Evolutionary conservation across 2,888 invertebrate species (phyloP).

Genomic region (Athrips mouffetella): DNA sequence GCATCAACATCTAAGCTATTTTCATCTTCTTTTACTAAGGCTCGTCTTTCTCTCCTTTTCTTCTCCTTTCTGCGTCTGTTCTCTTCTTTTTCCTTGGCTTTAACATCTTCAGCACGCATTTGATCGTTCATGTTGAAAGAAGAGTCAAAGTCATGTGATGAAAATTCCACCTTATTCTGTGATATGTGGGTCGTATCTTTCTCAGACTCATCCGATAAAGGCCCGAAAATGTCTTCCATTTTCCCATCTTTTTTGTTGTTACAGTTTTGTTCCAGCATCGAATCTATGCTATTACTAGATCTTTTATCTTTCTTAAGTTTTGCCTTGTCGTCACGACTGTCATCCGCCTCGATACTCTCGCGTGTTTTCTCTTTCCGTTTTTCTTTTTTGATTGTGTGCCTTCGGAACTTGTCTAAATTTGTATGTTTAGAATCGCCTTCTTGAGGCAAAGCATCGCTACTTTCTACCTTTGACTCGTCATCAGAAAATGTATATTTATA

Average conservation of each 20-base stretch:
- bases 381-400: constrained; percentile 77
- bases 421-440: constrained; percentile 57
- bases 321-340: constrained; percentile 73
- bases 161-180: constrained; percentile 32
- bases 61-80: constrained; percentile 80
- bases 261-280: constrained; percentile 40
- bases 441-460: constrained; percentile 38
- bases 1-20: constrained; percentile 89
- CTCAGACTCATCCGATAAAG: constrained; percentile 86
- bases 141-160: constrained; percentile 40
- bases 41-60: constrained; percentile 81
- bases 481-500: constrained; percentile 83
- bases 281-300: constrained; percentile 43
- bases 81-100: constrained; percentile 71
- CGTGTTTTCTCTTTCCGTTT: constrained; percentile 79
- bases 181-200: constrained; percentile 41
- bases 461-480: constrained; percentile 69
- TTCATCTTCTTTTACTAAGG: constrained; percentile 81
- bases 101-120: constrained; percentile 40
- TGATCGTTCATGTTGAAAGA: constrained; percentile 33
- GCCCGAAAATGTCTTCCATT: constrained; percentile 93
- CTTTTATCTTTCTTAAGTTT: constrained; percentile 80
- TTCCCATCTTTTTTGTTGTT: constrained; percentile 83
- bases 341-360: constrained; percentile 68
- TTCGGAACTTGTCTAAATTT: constrained; percentile 72